Evolutionary conservation across 2,113 vertebrate species (phyloP), one percentile per base, ranked within the genome.

Genomic region (Turdus rufiventris): DNA sequence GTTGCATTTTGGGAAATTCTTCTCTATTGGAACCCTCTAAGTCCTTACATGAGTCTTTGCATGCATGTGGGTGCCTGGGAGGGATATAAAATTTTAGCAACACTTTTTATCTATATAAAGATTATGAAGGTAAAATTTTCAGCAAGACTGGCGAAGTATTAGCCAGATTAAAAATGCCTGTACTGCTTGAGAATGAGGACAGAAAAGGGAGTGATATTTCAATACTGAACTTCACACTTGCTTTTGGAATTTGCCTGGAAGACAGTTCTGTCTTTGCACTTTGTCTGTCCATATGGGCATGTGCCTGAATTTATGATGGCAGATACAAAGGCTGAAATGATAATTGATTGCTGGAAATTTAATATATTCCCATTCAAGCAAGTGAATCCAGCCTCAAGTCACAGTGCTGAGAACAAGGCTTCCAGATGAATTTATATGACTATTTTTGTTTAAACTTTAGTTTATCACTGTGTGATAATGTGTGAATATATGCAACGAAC

Each of bases 191-290:
- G 47, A 79, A 48, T 67, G 68, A 93, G 56, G 63, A 90, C 51
- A 88, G 79, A 80, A 85, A 40, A 77, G 26, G 40, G 60, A 77
- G 60, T 85, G 91, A 83, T 88, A 84, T 94, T 95, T 94, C 20
- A 16, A 40, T 91, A 65, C 72, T 86, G 85, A 89, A 81, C 68
- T 96, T 96, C 85, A 96, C 88, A 86, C 90, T 95, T 95, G 85
- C 88, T 88, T 80, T 84, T 94, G 79, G 88, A 95, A 95, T 97
- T 95, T 95, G 79, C 67, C 92, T 93, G 62, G 60, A 96, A 93
- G 90, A 88, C 88, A 88, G 88, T 91, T 96, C 85, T 93, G 91
- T 94, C 78, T 96, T 94, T 93, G 91, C 95, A 91, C 82, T 96
- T 94, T 85, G 56, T 85, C 94, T 96, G 4, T 89, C 91, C 94